phyloP scores from a whole-genome alignment of 1,140 invertebrate species.

The Spodoptera frugiperda region DNA sequence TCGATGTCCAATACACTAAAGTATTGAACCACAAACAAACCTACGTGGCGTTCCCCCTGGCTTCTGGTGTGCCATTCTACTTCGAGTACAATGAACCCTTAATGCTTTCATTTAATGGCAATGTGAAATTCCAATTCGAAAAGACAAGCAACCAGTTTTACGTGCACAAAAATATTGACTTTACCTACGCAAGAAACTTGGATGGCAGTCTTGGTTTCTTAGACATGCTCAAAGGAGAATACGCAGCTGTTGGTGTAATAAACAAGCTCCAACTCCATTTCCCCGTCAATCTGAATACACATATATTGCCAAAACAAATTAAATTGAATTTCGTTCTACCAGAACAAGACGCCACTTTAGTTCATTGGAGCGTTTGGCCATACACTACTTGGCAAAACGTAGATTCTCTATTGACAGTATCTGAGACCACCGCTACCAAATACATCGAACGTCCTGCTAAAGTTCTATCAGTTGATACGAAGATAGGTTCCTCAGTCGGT shows the following conservation, averaged over 20 bases:
- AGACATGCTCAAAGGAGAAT: conserved; percentile 87
- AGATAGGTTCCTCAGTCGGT: not conserved
- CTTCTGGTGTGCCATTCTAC: conserved; percentile 89
- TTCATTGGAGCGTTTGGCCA: conserved; percentile 87
- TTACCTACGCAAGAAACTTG: conserved; percentile 83
- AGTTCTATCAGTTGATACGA: not conserved
- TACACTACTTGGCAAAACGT: conserved; percentile 67
- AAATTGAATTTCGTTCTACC: conserved; percentile 80
- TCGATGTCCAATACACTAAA: conserved; percentile 86
- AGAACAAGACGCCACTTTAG: conserved; percentile 82
- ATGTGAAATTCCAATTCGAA: conserved; percentile 7
- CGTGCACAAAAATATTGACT: conserved; percentile 81
- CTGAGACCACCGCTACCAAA: not conserved
- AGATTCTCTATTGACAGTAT: conserved; percentile 2
- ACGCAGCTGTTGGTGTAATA: conserved; percentile 87
- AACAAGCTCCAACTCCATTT: conserved; percentile 86
- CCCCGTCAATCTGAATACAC: conserved; percentile 80
- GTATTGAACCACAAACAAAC: conserved; percentile 84
- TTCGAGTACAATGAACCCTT: conserved; percentile 87
- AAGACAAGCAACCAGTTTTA: conserved; percentile 21
- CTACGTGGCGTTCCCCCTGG: conserved; percentile 88
- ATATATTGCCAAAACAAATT: conserved; percentile 80
- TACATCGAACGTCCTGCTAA: not conserved
- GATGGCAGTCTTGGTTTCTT: conserved; percentile 88
- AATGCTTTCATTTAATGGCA: conserved; percentile 79